A percentile compares a stretch with the other conserved stretches of the same genome.
These are phyloP conservation scores for Hemiprocne comata DNA, from an alignment of 2,113 vertebrate species.

Conservation along the genomic window DNA sequence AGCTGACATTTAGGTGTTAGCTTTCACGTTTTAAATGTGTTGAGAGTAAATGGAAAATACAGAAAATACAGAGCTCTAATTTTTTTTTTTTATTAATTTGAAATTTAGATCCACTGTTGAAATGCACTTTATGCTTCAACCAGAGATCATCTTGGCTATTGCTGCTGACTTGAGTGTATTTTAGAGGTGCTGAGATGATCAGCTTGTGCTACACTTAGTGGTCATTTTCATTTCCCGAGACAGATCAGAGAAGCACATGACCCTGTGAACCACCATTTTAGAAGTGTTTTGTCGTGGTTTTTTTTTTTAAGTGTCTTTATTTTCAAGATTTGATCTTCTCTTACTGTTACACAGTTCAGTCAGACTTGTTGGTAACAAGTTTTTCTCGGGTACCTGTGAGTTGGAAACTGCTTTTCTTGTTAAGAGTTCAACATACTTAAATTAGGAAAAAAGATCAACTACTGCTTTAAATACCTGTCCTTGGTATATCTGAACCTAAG, in stretches of 20 bases:
- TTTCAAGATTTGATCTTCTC: background rate
- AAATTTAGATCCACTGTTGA: background rate
- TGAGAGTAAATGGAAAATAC: background rate
- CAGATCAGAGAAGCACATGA: background rate
- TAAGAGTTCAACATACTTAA: background rate
- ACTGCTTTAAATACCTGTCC: background rate
- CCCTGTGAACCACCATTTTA: background rate
- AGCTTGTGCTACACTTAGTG: background rate
- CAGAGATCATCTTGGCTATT: background rate
- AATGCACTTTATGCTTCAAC: background rate
- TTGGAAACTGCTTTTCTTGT: background rate
- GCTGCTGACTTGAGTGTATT: background rate
- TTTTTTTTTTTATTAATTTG: background rate
- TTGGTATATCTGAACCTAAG: background rate
- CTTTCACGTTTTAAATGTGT: background rate
- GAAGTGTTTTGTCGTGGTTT: background rate
- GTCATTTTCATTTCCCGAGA: background rate
- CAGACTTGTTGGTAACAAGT: background rate
- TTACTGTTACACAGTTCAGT: background rate
- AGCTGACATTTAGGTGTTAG: background rate
- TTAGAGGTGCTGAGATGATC: background rate
- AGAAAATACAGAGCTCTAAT: background rate
- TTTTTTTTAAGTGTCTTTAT: background rate
- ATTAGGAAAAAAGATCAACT: background rate
- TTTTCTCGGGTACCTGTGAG: background rate